Base-by-base conservation (phyloP, 2,888 invertebrate species). In the Acronicta aceris region DNA sequence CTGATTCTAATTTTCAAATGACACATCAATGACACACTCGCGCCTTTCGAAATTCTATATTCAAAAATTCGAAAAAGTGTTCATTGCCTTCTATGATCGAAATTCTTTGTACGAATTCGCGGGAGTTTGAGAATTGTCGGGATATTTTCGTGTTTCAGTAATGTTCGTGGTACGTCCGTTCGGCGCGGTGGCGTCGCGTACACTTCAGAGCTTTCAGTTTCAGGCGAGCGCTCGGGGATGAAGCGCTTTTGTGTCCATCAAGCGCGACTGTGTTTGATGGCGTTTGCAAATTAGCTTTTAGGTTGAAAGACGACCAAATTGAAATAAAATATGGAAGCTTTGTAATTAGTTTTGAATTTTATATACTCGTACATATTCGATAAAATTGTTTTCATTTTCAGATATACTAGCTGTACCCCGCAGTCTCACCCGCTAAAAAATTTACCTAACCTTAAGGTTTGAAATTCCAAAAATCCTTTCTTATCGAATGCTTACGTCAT, bases 181-280 rank as follows among this genome's bases (percentile, higher is more conserved):
- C 76, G 72, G 58, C 75, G 70, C 79, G 85, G 73, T 75, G 59
- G 59, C 79, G 59, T 68, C 76, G 76, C 59, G 53, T 63, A 65
- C 68, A 87, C 86, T 82, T 71, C 71, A 70, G 76, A 78, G 83
- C 83, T 81, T 80, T 78, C 78, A 81, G 81, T 74, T 82, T 82
- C 79, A 80, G 75, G 72, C 56, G 50, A 33, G 16, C 21, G 36
- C 25, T 38, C 38, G 43, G 75, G 65, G 76, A 56, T 64, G 65
- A 30, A 55, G 48, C 61, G 73, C 62, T 56, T 71, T 62, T 65
- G 61, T 65, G 41, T 50, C 33, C 45, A 60, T 68, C 50, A 63
- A 75, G 59, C 78, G 68, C 56, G 59, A 53, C 54, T 56, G 21
- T 49, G 43, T 48, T 57, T 71, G 21, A 70, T 30, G 41, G 52